Conservation (phyloP, 1,140 invertebrate genomes). For the Aporrectodea caliginosa region DNA sequence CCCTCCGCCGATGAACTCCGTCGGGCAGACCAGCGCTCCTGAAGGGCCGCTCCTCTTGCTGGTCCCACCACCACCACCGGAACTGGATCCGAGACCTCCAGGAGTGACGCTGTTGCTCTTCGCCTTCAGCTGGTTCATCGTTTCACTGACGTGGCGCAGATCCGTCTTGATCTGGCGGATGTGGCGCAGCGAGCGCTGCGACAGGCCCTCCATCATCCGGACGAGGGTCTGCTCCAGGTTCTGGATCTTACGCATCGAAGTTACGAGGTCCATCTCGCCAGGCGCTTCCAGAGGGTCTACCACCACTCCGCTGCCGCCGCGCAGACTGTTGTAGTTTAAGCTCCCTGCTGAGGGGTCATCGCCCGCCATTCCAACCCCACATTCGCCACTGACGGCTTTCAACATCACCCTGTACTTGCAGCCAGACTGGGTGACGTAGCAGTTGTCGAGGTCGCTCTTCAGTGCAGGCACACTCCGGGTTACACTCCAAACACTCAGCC, state of each 20-base stretch:
- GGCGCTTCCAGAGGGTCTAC: not conserved
- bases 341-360: no score
- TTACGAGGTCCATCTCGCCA: not conserved
- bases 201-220: conserved; percentile 36
- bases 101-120: not conserved
- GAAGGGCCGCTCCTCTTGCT: not conserved
- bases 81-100: not conserved
- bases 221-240: conserved; percentile 14
- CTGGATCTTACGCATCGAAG: conserved; percentile 8
- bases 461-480: no score
- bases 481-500: no score
- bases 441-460: not conserved
- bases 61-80: no score
- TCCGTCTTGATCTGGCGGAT: conserved; percentile 36
- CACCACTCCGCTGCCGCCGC: not conserved
- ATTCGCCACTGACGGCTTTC: not conserved
- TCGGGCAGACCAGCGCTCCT: conserved; percentile 35
- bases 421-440: not conserved
- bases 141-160: conserved; percentile 1
- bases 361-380: not conserved
- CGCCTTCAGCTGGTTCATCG: not conserved
- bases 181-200: conserved; percentile 35
- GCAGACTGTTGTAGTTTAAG: not conserved
- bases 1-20: conserved; percentile 36
- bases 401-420: not conserved